Evolutionary conservation across 2,888 invertebrate genomes (phyloP), one percentile per base, ranked within the genome.

Genomic region (Xylophagus ater): DNA sequence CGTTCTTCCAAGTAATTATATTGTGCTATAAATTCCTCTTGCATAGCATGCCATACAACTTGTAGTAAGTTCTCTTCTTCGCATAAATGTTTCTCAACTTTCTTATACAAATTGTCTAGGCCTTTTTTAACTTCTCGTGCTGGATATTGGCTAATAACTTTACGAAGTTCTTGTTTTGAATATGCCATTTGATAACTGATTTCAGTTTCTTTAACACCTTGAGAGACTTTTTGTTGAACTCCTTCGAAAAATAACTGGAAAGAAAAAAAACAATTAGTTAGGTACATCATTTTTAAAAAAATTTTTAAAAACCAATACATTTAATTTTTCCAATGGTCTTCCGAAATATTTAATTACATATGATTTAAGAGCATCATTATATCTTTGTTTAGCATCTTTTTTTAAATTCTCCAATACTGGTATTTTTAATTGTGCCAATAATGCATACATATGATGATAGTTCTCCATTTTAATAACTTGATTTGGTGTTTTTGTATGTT

Each of bases 21-120:
- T 64, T 97, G 97, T 51, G 85, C 81, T 53, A 98, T 86, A 67
- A 98, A 97, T 71, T 97, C 96, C 63, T 96, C 92, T 71, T 97
- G 96, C 96, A 98, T 96, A 53, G 93, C 89, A 59, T 92, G 78
- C 98, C 98, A 98, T 41, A 98, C 97, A 35, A 98, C 97, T 78
- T 87, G 67, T 54, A 93, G 71, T 47, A 94, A 71, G 57, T 90
- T 93, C 60, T 87, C 86, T 65, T 90, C 89, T 65, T 93, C 93
- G 55, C 88, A 89, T 31, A 97, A 70, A 66, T 98, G 96, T 69
- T 97, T 97, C 62, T 97, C 97, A 40, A 97, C 92, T 65, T 92
- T 93, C 63, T 83, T 84, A 65, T 92, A 94, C 45, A 97, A 71
- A 55, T 86, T 80, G 65, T 94, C 93, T 47, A 96, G 69, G 2